Evolutionary conservation across 37 sponge, comb jelly and placozoan genomes (phyloP), one percentile per base, ranked within the genome.

Genomic region (Mnemiopsis leidyi): DNA sequence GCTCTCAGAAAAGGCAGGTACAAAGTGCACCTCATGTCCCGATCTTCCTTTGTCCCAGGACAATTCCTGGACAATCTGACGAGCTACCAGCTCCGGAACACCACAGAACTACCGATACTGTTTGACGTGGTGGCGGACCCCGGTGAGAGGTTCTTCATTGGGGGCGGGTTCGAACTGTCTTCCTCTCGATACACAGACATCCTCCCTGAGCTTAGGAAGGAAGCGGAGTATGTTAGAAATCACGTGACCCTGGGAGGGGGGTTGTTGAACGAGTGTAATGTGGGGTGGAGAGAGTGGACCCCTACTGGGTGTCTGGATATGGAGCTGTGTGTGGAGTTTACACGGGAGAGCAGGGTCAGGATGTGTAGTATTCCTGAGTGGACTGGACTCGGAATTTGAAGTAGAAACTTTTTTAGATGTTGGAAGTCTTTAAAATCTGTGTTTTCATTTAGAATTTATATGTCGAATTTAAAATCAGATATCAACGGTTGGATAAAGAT

Each of bases 191-290:
- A 40, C 61, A 39, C 40, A 18, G 90, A 85, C 25, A 29, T 33
- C 5, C n/a, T 85, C 3, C 40, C 90, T 39, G 25, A 2, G 0
- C 26, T 85, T 24, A 1, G 3, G 61, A 18, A 38, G 7, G 90
- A 85, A 3, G 36, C 36, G 16, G 25, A 7, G 0, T 18, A 39
- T 39, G 61, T 85, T 13, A 23, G 16, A 3, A 25, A 38, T 0
- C 0, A 9, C 39, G 61, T 85, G 0, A 1, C 32, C 16, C n/a
- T 85, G 61, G 48, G 28, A 0, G 40, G 25, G 0, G 90, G 90
- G 28, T 25, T 85, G 90, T 26, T 85, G 90, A 85, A 85, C 30
- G 90, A 85, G 90, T 85, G 90, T 85, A 40, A 85, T 85, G 90
- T 85, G 90, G 23, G 16, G 0, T 85, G 90, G 90, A 85, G 90